phyloP scores from a whole-genome alignment of 2,888 invertebrate genomes.

The Schizaphis graminum region DNA sequence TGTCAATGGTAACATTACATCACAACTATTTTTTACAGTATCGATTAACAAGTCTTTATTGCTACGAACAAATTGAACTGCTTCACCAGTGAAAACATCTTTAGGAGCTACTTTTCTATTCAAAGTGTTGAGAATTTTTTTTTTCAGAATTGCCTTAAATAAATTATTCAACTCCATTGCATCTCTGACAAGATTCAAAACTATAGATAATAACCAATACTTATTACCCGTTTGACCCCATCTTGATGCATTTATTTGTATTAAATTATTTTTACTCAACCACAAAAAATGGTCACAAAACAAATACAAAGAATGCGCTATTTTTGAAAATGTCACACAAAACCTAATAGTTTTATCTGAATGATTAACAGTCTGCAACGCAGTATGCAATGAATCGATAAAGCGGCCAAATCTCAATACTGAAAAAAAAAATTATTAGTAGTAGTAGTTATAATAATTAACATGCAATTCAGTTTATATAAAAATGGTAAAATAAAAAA shows the following conservation, averaged over 20 bases:
- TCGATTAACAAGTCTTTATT: slow-evolving; percentile 83
- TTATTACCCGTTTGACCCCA: slow-evolving; percentile 83
- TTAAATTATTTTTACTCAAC: slow-evolving; percentile 81
- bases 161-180: slow-evolving; percentile 84
- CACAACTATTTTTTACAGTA: slow-evolving; percentile 87
- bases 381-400: slow-evolving; percentile 83
- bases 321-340: slow-evolving; percentile 83
- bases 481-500: background rate
- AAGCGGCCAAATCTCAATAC: slow-evolving; percentile 89
- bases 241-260: slow-evolving; percentile 79
- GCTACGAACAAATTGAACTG: slow-evolving; percentile 67
- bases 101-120: slow-evolving; percentile 56
- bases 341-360: slow-evolving; percentile 80
- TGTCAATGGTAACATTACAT: slow-evolving; percentile 88
- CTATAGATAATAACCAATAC: slow-evolving; percentile 67
- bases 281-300: slow-evolving; percentile 90
- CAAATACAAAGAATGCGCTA: slow-evolving; percentile 84
- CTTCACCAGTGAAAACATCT: slow-evolving; percentile 54
- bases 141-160: slow-evolving; percentile 72
- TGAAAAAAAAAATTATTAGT: slow-evolving; percentile 72
- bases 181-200: slow-evolving; percentile 84
- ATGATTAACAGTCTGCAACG: slow-evolving; percentile 80
- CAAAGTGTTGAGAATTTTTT: slow-evolving; percentile 70
- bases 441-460: background rate
- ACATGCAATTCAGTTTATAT: background rate